Percentiles rank a stretch among this genome's conserved stretches.
Conservation (phyloP, 2,797 vertebrate genomes). For the Lithobates pipiens region DNA sequence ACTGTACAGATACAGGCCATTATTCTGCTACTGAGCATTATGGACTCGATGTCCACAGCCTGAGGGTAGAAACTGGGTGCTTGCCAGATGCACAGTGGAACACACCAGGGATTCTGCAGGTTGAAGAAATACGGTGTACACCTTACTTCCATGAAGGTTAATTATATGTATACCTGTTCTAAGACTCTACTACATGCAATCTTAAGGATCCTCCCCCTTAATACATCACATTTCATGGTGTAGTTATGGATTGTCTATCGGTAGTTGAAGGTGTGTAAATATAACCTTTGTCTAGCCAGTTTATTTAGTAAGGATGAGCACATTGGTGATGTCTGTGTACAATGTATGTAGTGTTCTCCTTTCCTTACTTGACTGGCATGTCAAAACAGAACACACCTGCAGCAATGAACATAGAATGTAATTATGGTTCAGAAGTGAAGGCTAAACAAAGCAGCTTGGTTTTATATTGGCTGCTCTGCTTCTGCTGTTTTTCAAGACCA, state of each 20-base stretch:
- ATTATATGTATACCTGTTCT: slow-evolving; percentile 5
- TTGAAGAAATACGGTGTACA: background rate
- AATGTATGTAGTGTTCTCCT: background rate
- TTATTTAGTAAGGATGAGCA: background rate
- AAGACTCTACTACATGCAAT: background rate
- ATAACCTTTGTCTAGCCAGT: background rate
- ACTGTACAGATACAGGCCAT: background rate
- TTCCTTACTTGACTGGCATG: background rate
- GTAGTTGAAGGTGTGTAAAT: background rate
- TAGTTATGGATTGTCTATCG: background rate
- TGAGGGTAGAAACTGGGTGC: background rate
- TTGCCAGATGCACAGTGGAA: background rate
- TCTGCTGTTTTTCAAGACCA: background rate
- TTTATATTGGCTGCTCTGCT: background rate
- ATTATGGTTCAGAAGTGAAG: background rate
- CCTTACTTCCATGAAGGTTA: background rate
- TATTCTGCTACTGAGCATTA: background rate
- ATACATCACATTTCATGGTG: background rate
- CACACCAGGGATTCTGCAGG: background rate
- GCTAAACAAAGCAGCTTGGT: background rate
- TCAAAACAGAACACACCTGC: background rate
- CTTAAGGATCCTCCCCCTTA: background rate
- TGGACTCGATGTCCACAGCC: background rate
- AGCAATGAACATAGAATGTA: background rate
- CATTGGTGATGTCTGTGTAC: background rate